These are phyloP conservation scores for Melanostigma gelatinosum DNA, from an alignment of 2,113 vertebrate species.

Conservation along the genomic window DNA sequence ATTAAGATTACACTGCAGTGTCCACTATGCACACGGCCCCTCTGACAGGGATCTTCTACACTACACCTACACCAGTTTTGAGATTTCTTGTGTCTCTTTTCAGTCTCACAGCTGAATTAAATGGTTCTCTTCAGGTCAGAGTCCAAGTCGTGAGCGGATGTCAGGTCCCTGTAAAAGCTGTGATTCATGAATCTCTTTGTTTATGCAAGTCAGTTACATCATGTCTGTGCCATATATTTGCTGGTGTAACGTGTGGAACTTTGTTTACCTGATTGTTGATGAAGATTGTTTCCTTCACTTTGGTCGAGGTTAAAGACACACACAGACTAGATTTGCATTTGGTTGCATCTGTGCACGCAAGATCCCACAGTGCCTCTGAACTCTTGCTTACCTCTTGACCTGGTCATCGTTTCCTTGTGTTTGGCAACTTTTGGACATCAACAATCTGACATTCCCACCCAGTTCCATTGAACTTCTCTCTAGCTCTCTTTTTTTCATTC, in stretches of 20 bases:
- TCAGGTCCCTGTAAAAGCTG: background rate
- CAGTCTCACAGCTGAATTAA: background rate
- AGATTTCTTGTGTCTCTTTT: background rate
- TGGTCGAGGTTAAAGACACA: background rate
- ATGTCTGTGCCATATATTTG: too few species aligned
- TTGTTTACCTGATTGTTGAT: background rate
- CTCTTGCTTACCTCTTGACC: slow-evolving; percentile 10
- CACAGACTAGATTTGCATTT: background rate
- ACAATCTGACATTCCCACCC: background rate
- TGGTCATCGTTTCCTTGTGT: background rate
- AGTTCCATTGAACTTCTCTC: background rate
- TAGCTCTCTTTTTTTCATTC: background rate
- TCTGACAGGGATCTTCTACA: background rate
- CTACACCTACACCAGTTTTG: background rate
- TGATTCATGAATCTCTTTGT: background rate
- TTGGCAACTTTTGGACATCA: background rate
- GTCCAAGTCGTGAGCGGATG: background rate
- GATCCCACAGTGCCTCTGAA: background rate
- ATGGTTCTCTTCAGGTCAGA: background rate
- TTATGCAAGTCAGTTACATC: background rate
- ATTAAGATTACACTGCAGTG: background rate
- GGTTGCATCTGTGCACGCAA: background rate
- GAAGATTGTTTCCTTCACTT: background rate
- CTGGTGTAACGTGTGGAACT: background rate
- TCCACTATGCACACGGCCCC: background rate